Evolutionary conservation across 2,113 vertebrate genomes (phyloP).

Genomic region (Brienomyrus longianalis): DNA sequence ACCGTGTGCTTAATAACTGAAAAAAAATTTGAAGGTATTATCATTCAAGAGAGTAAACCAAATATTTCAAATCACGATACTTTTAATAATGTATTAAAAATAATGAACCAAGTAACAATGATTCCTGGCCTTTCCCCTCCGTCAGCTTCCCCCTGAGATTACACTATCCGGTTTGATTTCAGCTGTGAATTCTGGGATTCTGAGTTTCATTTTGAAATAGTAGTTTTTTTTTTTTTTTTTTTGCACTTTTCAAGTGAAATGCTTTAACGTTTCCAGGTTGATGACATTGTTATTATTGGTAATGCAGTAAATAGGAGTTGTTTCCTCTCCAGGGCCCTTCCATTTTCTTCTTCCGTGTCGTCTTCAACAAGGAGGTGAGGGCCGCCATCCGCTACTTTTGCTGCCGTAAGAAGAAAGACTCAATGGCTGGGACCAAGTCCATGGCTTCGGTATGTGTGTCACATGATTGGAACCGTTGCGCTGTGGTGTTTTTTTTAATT

Average conservation of each 20-base stretch:
- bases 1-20: neutral
- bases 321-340: conserved; percentile 70
- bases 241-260: no score
- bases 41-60: no score
- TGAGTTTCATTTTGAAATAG: neutral
- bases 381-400: conserved; percentile 78
- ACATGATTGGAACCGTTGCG: neutral
- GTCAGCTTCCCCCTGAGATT: no score
- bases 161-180: neutral
- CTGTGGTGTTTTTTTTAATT: neutral
- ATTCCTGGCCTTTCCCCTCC: no score
- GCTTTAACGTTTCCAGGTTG: no score
- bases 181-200: neutral
- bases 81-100: no score
- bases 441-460: conserved; percentile 72
- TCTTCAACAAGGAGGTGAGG: conserved; percentile 82
- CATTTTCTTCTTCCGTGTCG: conserved; percentile 79
- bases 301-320: neutral
- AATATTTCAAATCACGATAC: no score
- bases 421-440: conserved; percentile 68
- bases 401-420: conserved; percentile 60
- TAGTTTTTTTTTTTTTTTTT: neutral
- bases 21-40: no score
- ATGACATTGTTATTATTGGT: neutral
- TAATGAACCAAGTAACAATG: no score